Evolutionary conservation across 2,113 vertebrate genomes (phyloP).

Genomic region (Semnornis frantzii): DNA sequence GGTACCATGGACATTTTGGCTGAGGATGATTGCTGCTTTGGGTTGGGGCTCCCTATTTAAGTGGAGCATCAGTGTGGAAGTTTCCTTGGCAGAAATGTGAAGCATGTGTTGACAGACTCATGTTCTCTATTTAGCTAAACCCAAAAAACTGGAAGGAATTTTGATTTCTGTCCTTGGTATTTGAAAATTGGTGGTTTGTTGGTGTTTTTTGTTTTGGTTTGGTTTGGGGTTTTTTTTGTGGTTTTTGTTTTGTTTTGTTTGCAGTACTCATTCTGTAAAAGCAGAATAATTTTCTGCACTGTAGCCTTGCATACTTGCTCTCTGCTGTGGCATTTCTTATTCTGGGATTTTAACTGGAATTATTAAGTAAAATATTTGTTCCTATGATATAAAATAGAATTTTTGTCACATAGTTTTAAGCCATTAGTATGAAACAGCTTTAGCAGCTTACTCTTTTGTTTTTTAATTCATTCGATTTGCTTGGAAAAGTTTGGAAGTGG

Average conservation of each 20-base stretch:
- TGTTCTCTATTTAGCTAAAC: background rate
- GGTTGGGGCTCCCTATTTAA: background rate
- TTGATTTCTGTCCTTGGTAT: background rate
- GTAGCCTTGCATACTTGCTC: background rate
- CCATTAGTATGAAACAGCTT: background rate
- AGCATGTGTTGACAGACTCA: background rate
- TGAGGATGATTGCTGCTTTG: background rate
- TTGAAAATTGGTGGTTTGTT: background rate
- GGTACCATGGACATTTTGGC: background rate
- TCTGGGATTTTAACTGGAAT: background rate
- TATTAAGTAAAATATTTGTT: background rate
- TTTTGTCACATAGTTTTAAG: background rate
- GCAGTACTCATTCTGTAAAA: background rate
- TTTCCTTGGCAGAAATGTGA: background rate
- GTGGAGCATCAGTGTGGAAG: background rate
- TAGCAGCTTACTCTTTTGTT: background rate
- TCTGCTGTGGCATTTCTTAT: background rate
- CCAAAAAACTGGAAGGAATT: background rate
- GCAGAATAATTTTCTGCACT: background rate
- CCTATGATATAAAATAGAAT: background rate
- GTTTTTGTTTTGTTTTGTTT: background rate
- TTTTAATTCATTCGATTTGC: background rate
- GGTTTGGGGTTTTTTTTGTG: no score
- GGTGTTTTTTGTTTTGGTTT: no score
- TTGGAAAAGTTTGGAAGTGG: background rate